phyloP scores from a whole-genome alignment of 2,888 invertebrate species.

The Pristionchus japonicus region DNA sequence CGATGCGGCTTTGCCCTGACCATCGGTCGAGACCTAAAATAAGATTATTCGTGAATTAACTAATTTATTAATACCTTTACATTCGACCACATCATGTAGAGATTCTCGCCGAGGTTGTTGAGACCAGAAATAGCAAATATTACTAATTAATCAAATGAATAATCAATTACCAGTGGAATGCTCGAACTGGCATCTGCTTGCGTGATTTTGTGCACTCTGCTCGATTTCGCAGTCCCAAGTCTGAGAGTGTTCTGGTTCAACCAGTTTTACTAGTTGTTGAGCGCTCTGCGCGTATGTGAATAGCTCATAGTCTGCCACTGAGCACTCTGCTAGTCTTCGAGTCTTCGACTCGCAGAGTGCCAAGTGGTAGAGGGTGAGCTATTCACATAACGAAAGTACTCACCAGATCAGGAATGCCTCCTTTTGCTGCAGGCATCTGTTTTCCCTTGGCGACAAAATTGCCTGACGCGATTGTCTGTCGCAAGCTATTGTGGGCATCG shows the following conservation, averaged over 20 bases:
- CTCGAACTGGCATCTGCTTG: conserved; percentile 42
- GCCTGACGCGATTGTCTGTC: not conserved
- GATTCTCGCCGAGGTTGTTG: conserved; percentile 32
- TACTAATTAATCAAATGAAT: too few species aligned
- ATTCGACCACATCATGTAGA: conserved; percentile 30
- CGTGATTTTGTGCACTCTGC: conserved; percentile 21
- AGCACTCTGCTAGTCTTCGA: too few species aligned
- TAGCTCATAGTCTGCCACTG: too few species aligned
- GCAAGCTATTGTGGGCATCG: conserved; percentile 1
- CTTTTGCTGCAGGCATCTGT: conserved; percentile 3
- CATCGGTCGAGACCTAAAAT: not conserved
- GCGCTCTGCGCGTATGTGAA: too few species aligned
- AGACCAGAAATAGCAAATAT: not conserved
- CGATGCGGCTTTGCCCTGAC: conserved; percentile 27
- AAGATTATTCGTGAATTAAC: too few species aligned
- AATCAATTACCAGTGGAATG: not conserved
- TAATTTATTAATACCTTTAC: not conserved
- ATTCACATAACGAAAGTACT: too few species aligned
- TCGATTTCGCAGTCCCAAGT: conserved; percentile 26
- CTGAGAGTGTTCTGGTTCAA: too few species aligned
- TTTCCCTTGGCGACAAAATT: conserved; percentile 21
- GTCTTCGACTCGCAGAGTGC: too few species aligned
- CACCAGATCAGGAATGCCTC: conserved; percentile 11
- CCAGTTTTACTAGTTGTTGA: too few species aligned
- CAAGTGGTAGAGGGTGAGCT: too few species aligned